Evolutionary conservation across 2,888 invertebrate species (phyloP).

Genomic region (Timandra comae): DNA sequence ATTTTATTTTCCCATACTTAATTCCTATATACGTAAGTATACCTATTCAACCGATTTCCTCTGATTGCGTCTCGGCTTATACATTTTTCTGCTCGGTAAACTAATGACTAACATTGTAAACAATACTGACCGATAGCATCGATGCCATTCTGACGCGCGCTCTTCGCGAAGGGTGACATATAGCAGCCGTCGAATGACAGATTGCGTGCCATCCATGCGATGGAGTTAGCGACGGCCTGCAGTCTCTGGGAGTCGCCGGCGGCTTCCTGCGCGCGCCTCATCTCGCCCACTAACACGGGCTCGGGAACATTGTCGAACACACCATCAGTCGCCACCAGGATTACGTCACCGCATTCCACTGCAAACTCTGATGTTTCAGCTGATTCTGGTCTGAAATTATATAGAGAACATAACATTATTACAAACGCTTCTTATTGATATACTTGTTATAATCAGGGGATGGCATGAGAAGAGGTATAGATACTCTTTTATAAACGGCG

Average conservation of each 20-base stretch:
- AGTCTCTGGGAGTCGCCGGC: constrained; percentile 81
- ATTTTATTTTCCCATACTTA: too few species aligned
- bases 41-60: too few species aligned
- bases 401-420: too few species aligned
- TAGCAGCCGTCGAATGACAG: constrained; percentile 96
- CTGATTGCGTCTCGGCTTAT: too few species aligned
- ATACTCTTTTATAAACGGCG: too few species aligned
- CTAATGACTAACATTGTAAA: too few species aligned
- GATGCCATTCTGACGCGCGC: constrained; percentile 95
- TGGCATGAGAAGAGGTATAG: too few species aligned
- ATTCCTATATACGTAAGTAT: too few species aligned
- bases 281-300: constrained; percentile 89
- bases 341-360: constrained; percentile 94
- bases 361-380: constrained; percentile 92
- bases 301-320: constrained; percentile 99
- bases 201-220: constrained; percentile 96
- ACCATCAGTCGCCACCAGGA: constrained; percentile 97
- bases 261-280: constrained; percentile 78
- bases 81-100: too few species aligned
- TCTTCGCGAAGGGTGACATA: constrained; percentile 96
- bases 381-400: constrained; percentile 86
- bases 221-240: constrained; percentile 94
- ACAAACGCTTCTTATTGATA: too few species aligned
- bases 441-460: too few species aligned
- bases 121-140: constrained; percentile 85